Evolutionary conservation across 2,113 vertebrate species (phyloP), one percentile per base, ranked within the genome.

Genomic region (Myocastor coypus): DNA sequence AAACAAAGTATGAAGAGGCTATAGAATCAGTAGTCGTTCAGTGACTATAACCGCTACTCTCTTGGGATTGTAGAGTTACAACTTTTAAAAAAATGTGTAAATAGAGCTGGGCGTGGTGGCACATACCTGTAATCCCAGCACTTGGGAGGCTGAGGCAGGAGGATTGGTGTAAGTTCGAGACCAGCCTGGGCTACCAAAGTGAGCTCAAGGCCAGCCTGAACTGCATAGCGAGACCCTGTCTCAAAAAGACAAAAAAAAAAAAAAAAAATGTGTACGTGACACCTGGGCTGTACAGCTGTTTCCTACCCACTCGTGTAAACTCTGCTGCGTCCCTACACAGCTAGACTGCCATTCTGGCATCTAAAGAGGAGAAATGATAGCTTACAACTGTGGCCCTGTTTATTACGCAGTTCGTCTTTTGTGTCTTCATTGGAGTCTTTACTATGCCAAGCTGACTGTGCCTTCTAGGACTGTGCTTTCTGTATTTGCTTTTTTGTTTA

Each of bases 401-500:
- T 98, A 98, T 99, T 98, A 99, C 99, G 99, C 98, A 98, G 98
- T 98, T 98, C 98, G 98, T 99, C 99, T 98, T 98, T 99, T 73
- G 98, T 98, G 98, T 99, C 99, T 98, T 99, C 99, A 98, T 98
- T 98, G 98, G 99, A 99, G 99, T 99, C 98, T 99, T 99, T 99
- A 98, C 99, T 99, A 99, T 99, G 99, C 99, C 99, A 98, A 99
- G 98, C 98, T 99, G 98, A 99, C 99, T 99, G 98, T 99, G 98
- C 19, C 75, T 98, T 98, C 98, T 95, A 97, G 96, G 97, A 96
- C 96, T 93, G 77, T 93, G 82, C 71, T 96, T 97, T 94, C 50
- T 91, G 85, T 64, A 42, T 75, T 89, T 91, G 42, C 90, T 69
- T 94, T 91, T 59, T 64, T n/a, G 42, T 77, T 37, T 89, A 5